Evolutionary conservation across 2,113 vertebrate species (phyloP).

Genomic region (Paramormyrops kingsleyae): DNA sequence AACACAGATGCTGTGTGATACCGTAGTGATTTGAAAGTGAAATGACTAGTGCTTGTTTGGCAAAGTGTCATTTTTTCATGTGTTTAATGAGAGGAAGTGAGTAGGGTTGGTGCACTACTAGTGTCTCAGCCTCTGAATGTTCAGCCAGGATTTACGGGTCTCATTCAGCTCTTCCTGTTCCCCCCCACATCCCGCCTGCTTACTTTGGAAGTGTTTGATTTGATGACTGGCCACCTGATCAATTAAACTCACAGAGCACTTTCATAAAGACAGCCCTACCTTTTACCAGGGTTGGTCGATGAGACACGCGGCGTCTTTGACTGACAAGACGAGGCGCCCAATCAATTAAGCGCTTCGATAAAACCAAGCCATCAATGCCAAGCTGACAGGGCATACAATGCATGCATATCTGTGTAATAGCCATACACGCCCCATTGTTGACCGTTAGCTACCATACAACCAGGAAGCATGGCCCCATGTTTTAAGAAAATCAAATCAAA

Average conservation of each 20-base stretch:
- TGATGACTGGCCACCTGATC: background rate
- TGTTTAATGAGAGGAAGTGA: background rate
- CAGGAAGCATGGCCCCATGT: background rate
- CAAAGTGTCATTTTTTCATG: background rate
- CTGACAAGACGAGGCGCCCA: background rate
- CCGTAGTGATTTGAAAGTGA: background rate
- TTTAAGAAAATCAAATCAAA: background rate
- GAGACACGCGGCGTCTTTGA: background rate
- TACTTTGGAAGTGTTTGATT: background rate
- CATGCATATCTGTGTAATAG: background rate
- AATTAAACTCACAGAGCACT: background rate
- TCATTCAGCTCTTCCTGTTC: background rate
- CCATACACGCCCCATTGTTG: background rate
- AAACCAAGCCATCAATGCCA: background rate
- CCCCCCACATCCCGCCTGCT: background rate
- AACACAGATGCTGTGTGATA: background rate
- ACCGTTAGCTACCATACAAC: background rate
- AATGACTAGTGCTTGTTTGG: background rate
- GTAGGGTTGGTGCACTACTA: background rate
- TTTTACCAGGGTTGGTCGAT: background rate
- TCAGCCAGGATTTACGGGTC: background rate
- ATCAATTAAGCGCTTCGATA: background rate
- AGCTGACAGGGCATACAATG: background rate
- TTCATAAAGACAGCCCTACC: background rate
- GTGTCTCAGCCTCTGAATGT: background rate